These are phyloP conservation scores for Athalia circularis DNA, from an alignment of 2,888 invertebrate species.

Conservation along the genomic window DNA sequence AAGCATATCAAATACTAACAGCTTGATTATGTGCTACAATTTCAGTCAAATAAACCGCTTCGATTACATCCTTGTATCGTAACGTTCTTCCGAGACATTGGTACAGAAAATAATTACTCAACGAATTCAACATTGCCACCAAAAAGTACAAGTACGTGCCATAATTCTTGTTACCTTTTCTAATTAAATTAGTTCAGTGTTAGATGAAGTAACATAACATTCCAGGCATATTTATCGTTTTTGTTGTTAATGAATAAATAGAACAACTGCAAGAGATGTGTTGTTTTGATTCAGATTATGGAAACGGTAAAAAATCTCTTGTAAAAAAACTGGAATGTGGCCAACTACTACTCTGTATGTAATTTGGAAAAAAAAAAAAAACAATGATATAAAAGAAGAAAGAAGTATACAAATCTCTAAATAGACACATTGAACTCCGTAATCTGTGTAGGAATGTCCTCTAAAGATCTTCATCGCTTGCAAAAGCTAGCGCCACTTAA, in stretches of 20 bases:
- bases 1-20: not conserved
- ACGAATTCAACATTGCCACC: conserved; percentile 7
- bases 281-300: too few relatives aligned
- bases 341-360: conserved; percentile 15
- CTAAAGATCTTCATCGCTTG: conserved; percentile 34
- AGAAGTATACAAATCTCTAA: conserved; percentile 26
- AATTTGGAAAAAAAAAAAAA: not conserved
- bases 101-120: not conserved
- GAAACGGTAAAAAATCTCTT: not conserved
- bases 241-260: too few relatives aligned
- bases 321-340: conserved; percentile 40
- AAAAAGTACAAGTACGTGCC: not conserved
- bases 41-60: not conserved
- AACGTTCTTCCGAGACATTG: not conserved
- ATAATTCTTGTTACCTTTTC: not conserved
- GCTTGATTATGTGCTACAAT: not conserved
- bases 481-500: conserved; percentile 46
- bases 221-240: too few relatives aligned
- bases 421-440: conserved; percentile 38
- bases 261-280: too few relatives aligned
- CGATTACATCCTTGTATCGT: conserved; percentile 23
- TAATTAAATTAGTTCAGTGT: too few relatives aligned
- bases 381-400: not conserved
- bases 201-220: too few relatives aligned
- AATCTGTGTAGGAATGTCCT: conserved; percentile 58